Evolutionary conservation across 2,888 invertebrate genomes (phyloP), one percentile per base, ranked within the genome.

Genomic region (Choristoneura rosaceana): DNA sequence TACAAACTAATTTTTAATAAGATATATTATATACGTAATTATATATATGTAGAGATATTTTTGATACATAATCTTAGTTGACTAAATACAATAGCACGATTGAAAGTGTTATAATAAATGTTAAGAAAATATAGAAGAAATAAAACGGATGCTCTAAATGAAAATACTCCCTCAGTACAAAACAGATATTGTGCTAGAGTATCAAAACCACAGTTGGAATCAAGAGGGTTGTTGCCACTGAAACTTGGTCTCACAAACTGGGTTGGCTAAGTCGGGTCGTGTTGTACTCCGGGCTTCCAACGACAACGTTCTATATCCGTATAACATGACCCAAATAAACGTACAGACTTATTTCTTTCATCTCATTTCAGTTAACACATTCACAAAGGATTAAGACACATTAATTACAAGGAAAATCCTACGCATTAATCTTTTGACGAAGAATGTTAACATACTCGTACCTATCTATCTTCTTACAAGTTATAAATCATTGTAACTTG

Each of bases 201-300:
- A 65, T 41, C 9, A 4, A 66, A 58, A 63, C 63, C 63, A 12
- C 33, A 59, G 43, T 59, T 58, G 59, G 58, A 59, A 67, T 67
- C 43, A 45, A 59, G 43, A 45, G 33, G 47, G 38, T 59, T 50
- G 68, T 60, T 68, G 43, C 58, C 7, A 38, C 63, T 69, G 55
- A 63, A 70, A 58, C 58, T 58, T 58, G 15, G 55, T n/a, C 45
- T 45, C 9, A 58, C 52, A 58, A 55, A 17, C 65, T 63, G 47
- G 55, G 50, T 45, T 38, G 55, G 52, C 17, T 41, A 25, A 34
- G 55, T 41, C 52, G 41, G 38, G 52, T 47, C 47, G 34, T 52
- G 65, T 64, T 12, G 50, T 15, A 38, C 15, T 15, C 52, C 25
- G 9, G 34, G 15, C 10, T 34, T 12, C n/a, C 2, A 12, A 14